These are phyloP conservation scores for Herpailurus yagouaroundi DNA, from an alignment of 2,113 vertebrate species.

Conservation along the genomic window DNA sequence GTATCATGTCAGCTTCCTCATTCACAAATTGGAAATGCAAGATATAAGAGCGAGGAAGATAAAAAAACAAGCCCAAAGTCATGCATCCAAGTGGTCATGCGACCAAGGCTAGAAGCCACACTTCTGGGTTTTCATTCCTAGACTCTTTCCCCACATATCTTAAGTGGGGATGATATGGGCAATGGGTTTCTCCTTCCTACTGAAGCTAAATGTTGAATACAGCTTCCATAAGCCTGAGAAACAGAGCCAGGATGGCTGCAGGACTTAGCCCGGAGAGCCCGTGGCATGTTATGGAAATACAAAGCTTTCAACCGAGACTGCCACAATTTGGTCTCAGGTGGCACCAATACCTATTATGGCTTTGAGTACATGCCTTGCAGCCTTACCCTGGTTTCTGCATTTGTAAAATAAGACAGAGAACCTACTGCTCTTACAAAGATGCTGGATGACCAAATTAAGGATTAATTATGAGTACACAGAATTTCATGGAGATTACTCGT, in stretches of 20 bases:
- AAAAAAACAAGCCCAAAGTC: background rate
- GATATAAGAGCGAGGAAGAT: background rate
- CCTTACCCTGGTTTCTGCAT: background rate
- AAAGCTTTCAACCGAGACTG: background rate
- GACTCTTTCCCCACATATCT: background rate
- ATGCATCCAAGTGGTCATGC: background rate
- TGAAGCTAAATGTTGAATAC: background rate
- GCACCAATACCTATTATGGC: background rate
- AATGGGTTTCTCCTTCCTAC: background rate
- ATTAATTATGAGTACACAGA: background rate
- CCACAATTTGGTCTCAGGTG: background rate
- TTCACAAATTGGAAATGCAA: background rate
- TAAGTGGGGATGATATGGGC: background rate
- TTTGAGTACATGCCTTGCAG: background rate
- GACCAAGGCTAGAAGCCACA: background rate
- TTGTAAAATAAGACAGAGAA: slow-evolving; percentile 1
- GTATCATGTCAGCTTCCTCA: background rate
- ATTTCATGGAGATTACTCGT: slow-evolving; percentile 37
- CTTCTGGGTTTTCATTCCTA: background rate
- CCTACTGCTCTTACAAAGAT: background rate
- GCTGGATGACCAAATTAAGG: background rate
- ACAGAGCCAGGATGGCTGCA: background rate
- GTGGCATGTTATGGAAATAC: background rate
- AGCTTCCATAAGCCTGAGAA: background rate
- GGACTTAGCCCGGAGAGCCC: background rate